These are phyloP conservation scores for Shinisaurus crocodilurus DNA, from an alignment of 2,113 vertebrate species.

Conservation along the genomic window DNA sequence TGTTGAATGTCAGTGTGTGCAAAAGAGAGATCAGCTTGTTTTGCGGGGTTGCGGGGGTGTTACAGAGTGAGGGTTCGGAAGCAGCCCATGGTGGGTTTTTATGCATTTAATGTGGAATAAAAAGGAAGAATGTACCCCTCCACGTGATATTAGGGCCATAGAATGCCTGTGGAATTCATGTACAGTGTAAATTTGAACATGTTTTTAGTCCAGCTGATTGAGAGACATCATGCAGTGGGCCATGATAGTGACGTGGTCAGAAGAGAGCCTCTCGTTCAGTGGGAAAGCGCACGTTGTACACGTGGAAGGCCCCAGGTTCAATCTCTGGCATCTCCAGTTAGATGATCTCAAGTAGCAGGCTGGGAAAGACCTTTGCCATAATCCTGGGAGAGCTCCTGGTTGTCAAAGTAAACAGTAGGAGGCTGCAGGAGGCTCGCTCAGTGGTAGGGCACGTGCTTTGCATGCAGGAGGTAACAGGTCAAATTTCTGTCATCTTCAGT, in stretches of 20 bases:
- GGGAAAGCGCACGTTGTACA: neutral
- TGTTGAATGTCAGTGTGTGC: slow-evolving; percentile 49
- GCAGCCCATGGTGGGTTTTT: neutral
- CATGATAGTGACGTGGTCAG: neutral
- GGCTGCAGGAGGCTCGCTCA: neutral
- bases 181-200: neutral
- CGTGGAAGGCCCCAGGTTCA: neutral
- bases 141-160: neutral
- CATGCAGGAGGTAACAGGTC: neutral
- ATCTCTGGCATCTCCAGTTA: neutral
- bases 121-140: neutral
- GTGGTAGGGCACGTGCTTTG: neutral
- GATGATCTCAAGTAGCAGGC: neutral
- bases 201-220: neutral
- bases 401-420: neutral
- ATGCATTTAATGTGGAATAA: neutral
- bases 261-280: neutral
- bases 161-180: neutral
- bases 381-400: neutral
- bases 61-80: no score
- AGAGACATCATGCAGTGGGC: no score
- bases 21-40: neutral
- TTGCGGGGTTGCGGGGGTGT: no score
- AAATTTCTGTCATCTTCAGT: neutral
- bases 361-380: neutral